Evolutionary conservation across 2,797 vertebrate species (phyloP).

Genomic region (Knipowitschia caucasica): DNA sequence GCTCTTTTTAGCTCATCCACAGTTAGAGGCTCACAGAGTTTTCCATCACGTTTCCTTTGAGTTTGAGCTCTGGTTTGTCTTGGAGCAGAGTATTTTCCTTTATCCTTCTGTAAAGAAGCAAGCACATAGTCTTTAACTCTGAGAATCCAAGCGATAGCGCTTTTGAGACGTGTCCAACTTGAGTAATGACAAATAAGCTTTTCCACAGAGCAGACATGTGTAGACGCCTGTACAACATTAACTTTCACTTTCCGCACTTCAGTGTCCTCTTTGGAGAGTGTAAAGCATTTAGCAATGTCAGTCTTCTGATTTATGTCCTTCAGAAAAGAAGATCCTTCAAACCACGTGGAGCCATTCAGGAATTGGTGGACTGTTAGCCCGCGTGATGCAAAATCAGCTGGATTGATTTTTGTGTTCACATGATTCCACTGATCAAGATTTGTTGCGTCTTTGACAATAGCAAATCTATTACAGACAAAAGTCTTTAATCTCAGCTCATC

Average conservation of each 20-base stretch:
- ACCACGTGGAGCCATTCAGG: neutral
- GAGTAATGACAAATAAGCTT: neutral
- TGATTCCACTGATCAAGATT: neutral
- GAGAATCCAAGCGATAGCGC: neutral
- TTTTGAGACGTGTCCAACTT: neutral
- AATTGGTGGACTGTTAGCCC: neutral
- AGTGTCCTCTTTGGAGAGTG: neutral
- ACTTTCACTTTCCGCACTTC: neutral
- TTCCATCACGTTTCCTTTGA: neutral
- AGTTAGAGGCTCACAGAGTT: neutral
- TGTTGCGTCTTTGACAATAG: neutral
- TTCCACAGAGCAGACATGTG: neutral
- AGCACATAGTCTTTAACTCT: neutral
- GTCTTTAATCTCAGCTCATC: neutral
- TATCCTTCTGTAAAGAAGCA: neutral
- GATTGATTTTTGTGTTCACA: neutral
- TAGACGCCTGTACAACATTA: neutral
- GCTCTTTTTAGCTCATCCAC: neutral
- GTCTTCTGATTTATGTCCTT: neutral
- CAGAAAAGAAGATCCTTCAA: neutral
- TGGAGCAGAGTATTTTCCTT: neutral
- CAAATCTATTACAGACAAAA: neutral
- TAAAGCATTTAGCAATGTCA: neutral
- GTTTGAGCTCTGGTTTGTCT: neutral
- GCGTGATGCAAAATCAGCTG: neutral